phyloP scores from a whole-genome alignment of 2,888 invertebrate genomes.

The Eremobia ochroleuca region DNA sequence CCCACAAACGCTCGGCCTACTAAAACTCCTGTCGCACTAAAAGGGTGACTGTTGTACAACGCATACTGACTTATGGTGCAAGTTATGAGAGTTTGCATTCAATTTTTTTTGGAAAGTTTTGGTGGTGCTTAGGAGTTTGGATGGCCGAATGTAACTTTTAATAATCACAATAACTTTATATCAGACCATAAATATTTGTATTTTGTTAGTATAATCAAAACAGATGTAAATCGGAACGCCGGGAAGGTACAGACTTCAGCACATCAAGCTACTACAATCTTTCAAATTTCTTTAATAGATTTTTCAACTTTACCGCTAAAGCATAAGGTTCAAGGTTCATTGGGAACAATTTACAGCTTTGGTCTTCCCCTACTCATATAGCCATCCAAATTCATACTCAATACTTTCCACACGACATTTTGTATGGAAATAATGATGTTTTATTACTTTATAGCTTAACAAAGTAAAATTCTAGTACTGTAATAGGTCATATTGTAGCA shows the following conservation, averaged over 20 bases:
- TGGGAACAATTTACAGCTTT: no score
- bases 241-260: no score
- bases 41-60: constrained; percentile 72
- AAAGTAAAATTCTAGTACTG: not conserved
- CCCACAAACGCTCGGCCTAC: constrained; percentile 70
- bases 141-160: not conserved
- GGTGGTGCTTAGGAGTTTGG: not conserved
- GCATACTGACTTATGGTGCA: constrained; percentile 56
- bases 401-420: not conserved
- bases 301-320: no score
- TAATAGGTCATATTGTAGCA: not conserved
- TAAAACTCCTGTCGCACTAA: constrained; percentile 75
- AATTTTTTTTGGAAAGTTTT: not conserved
- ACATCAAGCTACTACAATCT: no score
- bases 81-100: constrained; percentile 50
- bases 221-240: no score
- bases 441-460: not conserved
- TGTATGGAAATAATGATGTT: not conserved
- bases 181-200: not conserved
- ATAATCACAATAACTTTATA: not conserved
- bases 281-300: no score
- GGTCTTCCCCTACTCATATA: not conserved
- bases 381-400: not conserved
- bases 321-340: no score
- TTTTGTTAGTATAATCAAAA: no score